Evolutionary conservation across 2,888 invertebrate species (phyloP), one percentile per base, ranked within the genome.

Genomic region (Iphiclides podalirius): DNA sequence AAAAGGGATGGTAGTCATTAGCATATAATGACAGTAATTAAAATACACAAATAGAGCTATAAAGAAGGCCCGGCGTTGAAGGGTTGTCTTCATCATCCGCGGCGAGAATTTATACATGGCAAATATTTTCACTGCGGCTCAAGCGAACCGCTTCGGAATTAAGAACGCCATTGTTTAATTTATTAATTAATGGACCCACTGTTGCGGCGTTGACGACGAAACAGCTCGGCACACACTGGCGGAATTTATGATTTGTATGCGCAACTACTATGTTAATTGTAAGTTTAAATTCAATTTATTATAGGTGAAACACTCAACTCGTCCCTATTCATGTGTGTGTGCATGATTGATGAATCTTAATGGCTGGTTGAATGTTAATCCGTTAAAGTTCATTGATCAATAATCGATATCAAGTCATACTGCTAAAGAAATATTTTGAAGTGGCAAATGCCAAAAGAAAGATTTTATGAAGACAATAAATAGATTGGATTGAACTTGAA

Each of bases 11-110:
- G 78, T 75, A 80, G 87, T 85, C 89, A 86, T 89, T 89, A 89
- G 87, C 88, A 89, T 89, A 91, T 92, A 92, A 92, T 91, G 91
- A 91, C 90, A 89, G 91, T 91, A 91, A 92, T 92, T 92, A 92
- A 92, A 91, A 91, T 91, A 91, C 91, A 91, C 91, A 91, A 91
- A 91, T 91, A 91, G 90, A 90, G 90, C 90, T 87, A 91, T 91
- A 90, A 90, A 90, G 88, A 79, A 79, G 76, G 79, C 81, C 75
- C 72, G 75, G 70, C 78, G 82, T 67, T 86, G 87, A 89, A 88
- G 89, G 89, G 89, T 76, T 82, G 85, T 84, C 84, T 87, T 85
- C 87, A 82, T 84, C 85, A 82, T 82, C 77, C 76, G 65, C 67
- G 66, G 75, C 75, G 76, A 72, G 81, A 79, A 86, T 87, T 86